Evolutionary conservation across 2,113 vertebrate genomes (phyloP).

Genomic region (Mobula birostris): DNA sequence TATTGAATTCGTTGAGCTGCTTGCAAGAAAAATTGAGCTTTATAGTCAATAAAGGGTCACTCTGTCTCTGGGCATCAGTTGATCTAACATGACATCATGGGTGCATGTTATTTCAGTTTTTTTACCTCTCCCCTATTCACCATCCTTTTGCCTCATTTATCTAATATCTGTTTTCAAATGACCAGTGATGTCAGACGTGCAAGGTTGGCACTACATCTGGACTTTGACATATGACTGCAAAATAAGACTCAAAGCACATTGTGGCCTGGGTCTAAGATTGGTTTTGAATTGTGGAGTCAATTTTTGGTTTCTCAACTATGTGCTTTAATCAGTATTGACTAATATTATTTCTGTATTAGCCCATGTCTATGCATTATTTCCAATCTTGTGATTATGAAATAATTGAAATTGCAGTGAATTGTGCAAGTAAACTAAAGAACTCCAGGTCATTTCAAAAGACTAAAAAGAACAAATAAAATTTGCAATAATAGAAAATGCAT

Average conservation of each 20-base stretch:
- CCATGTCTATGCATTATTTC: background rate
- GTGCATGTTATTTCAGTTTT: background rate
- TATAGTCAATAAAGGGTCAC: background rate
- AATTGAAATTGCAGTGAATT: background rate
- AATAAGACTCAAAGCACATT: background rate
- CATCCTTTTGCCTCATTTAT: background rate
- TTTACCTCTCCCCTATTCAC: background rate
- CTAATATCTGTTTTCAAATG: background rate
- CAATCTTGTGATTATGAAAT: background rate
- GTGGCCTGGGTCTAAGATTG: background rate
- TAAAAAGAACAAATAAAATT: background rate
- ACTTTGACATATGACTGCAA: background rate
- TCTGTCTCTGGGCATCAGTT: background rate
- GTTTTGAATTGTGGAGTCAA: background rate
- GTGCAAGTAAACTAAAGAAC: background rate
- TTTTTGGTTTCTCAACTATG: slow-evolving; percentile 13
- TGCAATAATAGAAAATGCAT: background rate
- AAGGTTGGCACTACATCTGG: background rate
- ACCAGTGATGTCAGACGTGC: background rate
- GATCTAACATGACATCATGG: background rate
- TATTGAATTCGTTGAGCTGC: background rate
- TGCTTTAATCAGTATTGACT: background rate
- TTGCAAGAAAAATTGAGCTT: background rate
- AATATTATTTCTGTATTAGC: slow-evolving; percentile 16
- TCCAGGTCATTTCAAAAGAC: no score